Base-by-base conservation (phyloP, 2,797 vertebrate species). In the Enteromius trimaculatus region DNA sequence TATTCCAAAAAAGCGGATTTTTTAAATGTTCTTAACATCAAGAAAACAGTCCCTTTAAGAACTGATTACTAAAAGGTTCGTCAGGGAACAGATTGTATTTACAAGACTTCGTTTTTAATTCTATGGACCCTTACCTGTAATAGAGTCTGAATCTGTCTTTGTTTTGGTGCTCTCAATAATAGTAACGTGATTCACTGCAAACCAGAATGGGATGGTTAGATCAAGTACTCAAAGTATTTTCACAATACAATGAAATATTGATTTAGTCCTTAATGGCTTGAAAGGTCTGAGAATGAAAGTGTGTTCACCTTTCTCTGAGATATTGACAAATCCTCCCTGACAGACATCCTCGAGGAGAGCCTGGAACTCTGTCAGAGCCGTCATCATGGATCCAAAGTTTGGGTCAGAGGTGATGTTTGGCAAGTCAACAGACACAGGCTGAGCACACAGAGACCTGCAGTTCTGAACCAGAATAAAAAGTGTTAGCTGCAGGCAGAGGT, bases 301-400 rank as follows among this genome's bases (percentile, higher is more conserved):
- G 3, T 26, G 13, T 80, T 44, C 39, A 95, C 95, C 93, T 93
- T 78, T 94, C 80, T 95, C 92, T 0, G 93, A 94, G 88, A 95
- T 94, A 89, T 89, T 90, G 82, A 91, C 88, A 83, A 94, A 94
- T 65, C 93, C 94, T 21, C 89, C 92, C 84, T 94, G 93, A 82
- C 92, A 94, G 66, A 95, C 92, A 19, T 96, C 94, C 29, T 94
- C 92, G 37, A 95, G 37, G 19, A 95, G 92, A 8, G 72, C 88
- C 87, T 93, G 95, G 70, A 95, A 94, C 14, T 95, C 93, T 0
- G 90, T 86, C 84, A 95, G 82, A 0, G 93, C 94, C 10, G 88
- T 88, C 89, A 90, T 92, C 82, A 92, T 88, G 0, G 86, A 84
- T 51, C 81, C 83, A n/a, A 95, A 88, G 74, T 69, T 84, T 31